Conservation (phyloP, 2,888 invertebrate species). For the Microctonus hyperodae region DNA sequence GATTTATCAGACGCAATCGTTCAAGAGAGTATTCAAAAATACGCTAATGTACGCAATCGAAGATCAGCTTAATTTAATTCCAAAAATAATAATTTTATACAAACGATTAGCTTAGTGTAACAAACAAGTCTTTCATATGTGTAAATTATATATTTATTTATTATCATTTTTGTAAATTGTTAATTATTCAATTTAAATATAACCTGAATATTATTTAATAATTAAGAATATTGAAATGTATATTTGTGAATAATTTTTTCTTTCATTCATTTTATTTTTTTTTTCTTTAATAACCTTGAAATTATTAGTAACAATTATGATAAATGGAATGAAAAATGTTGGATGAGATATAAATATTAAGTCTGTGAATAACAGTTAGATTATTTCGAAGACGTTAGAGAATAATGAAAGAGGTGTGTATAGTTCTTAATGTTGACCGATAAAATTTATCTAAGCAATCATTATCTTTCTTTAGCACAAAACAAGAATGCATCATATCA, state of each 20-base stretch:
- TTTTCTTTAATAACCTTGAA: background rate
- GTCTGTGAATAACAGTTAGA: constrained; percentile 23
- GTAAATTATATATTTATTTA: background rate
- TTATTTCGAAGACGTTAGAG: constrained; percentile 9
- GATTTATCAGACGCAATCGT: constrained; percentile 59
- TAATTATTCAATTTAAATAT: background rate
- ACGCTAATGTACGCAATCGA: constrained; percentile 58
- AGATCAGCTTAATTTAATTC: constrained; percentile 46
- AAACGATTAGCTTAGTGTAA: constrained; percentile 19
- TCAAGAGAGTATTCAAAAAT: constrained; percentile 59
- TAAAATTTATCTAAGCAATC: constrained; percentile 19
- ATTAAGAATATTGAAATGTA: background rate
- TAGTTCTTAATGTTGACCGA: constrained; percentile 2
- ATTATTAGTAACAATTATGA: background rate
- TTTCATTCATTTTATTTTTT: background rate
- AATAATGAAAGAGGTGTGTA: background rate
- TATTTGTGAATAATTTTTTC: too few relatives aligned
- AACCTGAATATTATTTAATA: background rate
- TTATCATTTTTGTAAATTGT: constrained; percentile 6
- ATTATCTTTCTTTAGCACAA: constrained; percentile 3
- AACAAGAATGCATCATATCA: constrained; percentile 11
- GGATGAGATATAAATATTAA: constrained; percentile 2
- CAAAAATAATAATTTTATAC: constrained; percentile 14
- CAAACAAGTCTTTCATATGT: background rate
- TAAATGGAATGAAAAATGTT: background rate